Conservation (phyloP, 1,140 invertebrate species). For the Leptinotarsa texana region DNA sequence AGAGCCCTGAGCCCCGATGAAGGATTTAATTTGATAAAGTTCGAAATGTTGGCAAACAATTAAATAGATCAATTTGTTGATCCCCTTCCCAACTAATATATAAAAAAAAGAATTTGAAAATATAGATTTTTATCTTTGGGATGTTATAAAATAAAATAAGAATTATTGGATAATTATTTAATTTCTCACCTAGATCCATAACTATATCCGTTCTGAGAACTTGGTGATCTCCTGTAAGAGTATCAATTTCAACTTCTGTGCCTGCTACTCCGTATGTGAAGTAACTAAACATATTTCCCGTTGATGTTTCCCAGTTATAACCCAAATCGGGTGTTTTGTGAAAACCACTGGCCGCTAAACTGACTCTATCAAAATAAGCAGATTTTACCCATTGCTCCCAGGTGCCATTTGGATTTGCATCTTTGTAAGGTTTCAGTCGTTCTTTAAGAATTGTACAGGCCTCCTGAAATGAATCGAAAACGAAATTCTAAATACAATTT, state of each 20-base stretch:
- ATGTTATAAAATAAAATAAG: neutral
- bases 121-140: neutral
- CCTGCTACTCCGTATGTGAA: slow-evolving; percentile 80
- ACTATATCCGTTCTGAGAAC: slow-evolving; percentile 89
- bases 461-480: slow-evolving; percentile 60
- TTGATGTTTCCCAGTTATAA: slow-evolving; percentile 74
- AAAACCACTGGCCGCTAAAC: slow-evolving; percentile 85
- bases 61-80: too few relatives aligned
- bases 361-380: slow-evolving; percentile 81
- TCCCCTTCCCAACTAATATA: too few relatives aligned
- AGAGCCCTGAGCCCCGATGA: too few relatives aligned
- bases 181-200: slow-evolving; percentile 78
- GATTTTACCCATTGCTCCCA: slow-evolving; percentile 85
- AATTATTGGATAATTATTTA: neutral
- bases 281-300: slow-evolving; percentile 77
- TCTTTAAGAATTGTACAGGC: slow-evolving; percentile 81
- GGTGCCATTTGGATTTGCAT: slow-evolving; percentile 74
- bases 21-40: too few relatives aligned
- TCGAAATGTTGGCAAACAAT: too few relatives aligned
- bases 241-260: slow-evolving; percentile 86
- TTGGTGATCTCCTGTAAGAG: slow-evolving; percentile 85
- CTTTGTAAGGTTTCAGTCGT: slow-evolving; percentile 76
- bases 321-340: slow-evolving; percentile 80
- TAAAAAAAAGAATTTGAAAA: neutral
- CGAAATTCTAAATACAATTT: too few relatives aligned